These are phyloP conservation scores for Malthinus seriepunctatus DNA, from an alignment of 2,888 invertebrate genomes.

Conservation along the genomic window DNA sequence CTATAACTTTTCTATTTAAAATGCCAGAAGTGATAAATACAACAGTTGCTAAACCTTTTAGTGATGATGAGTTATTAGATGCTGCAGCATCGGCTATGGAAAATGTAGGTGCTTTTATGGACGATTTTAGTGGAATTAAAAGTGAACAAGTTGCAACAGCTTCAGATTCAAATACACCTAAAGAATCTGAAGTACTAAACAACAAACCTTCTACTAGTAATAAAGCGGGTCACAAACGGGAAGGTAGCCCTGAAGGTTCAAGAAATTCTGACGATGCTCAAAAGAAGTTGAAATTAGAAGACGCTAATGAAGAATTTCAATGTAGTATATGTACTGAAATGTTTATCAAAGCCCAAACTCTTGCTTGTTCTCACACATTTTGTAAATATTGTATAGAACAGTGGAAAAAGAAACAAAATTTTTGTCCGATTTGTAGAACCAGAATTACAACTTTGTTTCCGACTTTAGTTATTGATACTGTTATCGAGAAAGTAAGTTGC, in stretches of 20 bases:
- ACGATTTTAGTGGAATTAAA: not conserved
- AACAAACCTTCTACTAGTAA: not conserved
- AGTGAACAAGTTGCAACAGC: not conserved
- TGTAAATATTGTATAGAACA: conserved; percentile 70
- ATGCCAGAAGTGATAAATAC: not conserved
- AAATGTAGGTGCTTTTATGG: conserved; percentile 1
- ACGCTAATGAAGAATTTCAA: conserved; percentile 69
- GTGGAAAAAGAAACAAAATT: conserved; percentile 71
- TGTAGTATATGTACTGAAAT: conserved; percentile 78
- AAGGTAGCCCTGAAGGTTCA: not conserved
- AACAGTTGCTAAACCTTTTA: not conserved
- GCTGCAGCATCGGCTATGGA: conserved; percentile 2
- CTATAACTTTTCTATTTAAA: conserved; percentile 12
- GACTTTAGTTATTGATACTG: conserved; percentile 70
- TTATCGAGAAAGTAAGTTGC: conserved; percentile 63
- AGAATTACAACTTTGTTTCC: conserved; percentile 59
- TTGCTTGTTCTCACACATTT: conserved; percentile 76
- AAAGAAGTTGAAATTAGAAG: conserved; percentile 31
- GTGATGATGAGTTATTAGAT: conserved; percentile 5
- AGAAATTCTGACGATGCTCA: not conserved
- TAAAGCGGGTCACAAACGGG: not conserved
- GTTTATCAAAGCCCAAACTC: conserved; percentile 69
- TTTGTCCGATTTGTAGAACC: conserved; percentile 72
- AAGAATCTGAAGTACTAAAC: not conserved
- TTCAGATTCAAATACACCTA: not conserved